Percentiles rank a stretch among this genome's conserved stretches.
Evolutionary conservation across 2,888 invertebrate species (phyloP).

Genomic region (Pollenia angustigena): DNA sequence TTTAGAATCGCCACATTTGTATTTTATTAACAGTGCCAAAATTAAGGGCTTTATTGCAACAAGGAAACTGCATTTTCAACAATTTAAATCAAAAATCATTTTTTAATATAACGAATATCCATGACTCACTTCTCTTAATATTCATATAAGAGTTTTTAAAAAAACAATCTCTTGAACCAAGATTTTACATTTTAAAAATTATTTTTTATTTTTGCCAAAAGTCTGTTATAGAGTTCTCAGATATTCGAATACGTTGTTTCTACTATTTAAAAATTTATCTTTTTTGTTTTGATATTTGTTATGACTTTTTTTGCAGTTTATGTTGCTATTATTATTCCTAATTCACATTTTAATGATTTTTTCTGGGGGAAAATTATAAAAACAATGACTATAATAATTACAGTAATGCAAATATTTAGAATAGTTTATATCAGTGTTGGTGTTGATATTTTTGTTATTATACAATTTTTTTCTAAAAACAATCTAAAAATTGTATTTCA

Average conservation of each 20-base stretch:
- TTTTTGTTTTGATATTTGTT: not conserved
- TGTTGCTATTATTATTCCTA: conserved; percentile 51
- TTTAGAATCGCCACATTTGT: no score
- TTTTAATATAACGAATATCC: no score
- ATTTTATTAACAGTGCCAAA: no score
- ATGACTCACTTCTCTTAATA: no score
- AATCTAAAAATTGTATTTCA: conserved; percentile 1
- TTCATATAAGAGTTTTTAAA: no score
- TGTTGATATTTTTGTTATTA: conserved; percentile 13
- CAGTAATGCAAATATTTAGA: conserved; percentile 57
- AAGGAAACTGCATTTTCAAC: no score
- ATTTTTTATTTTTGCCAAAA: no score
- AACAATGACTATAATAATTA: conserved; percentile 55
- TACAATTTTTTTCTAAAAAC: conserved; percentile 16
- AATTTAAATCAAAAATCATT: no score
- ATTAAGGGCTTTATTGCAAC: no score
- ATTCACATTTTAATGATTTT: conserved; percentile 58
- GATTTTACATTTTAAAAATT: no score
- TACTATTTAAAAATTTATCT: not conserved
- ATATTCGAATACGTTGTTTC: not conserved
- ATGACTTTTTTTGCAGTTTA: not conserved
- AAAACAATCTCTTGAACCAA: no score
- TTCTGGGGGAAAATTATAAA: conserved; percentile 14
- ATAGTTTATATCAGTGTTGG: conserved; percentile 4
- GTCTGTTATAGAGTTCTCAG: not conserved